These are phyloP conservation scores for Talpa occidentalis DNA, from an alignment of 2,113 vertebrate species.

Conservation along the genomic window DNA sequence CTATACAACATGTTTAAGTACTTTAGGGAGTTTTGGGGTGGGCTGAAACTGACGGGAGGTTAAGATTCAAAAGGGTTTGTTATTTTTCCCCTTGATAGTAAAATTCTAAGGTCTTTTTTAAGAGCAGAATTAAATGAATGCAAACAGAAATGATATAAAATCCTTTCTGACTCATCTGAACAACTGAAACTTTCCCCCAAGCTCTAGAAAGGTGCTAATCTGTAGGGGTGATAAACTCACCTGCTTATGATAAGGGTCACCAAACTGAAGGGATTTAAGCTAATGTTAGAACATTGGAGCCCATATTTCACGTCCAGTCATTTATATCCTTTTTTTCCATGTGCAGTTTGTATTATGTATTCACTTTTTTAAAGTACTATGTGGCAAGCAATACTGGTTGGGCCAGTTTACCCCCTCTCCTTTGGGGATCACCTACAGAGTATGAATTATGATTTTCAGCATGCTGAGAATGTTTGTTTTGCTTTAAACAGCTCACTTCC, in stretches of 20 bases:
- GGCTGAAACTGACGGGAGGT: slow-evolving; percentile 24
- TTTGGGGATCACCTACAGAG: not conserved
- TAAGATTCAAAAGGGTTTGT: slow-evolving; percentile 11
- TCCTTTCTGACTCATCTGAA: not conserved
- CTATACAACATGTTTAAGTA: not conserved
- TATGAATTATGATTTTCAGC: not conserved
- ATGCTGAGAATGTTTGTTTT: not conserved
- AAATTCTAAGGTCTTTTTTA: slow-evolving; percentile 36
- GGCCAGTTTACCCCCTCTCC: not conserved
- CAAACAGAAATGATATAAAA: not conserved
- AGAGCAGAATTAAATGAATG: not conserved
- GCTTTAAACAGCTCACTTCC: not conserved
- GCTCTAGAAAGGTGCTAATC: not conserved
- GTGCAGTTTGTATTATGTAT: not conserved
- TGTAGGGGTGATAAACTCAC: not conserved
- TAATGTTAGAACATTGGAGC: not conserved
- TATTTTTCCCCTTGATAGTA: slow-evolving; percentile 42
- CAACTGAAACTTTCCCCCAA: not conserved
- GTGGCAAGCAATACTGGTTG: not conserved
- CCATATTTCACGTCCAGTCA: not conserved
- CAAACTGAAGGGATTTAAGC: not conserved
- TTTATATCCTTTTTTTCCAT: not conserved
- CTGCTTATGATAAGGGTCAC: no score
- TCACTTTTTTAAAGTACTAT: not conserved
- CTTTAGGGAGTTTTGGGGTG: not conserved